Evolutionary conservation across 2,113 vertebrate species (phyloP).

Genomic region (Chloropsis hardwickii): DNA sequence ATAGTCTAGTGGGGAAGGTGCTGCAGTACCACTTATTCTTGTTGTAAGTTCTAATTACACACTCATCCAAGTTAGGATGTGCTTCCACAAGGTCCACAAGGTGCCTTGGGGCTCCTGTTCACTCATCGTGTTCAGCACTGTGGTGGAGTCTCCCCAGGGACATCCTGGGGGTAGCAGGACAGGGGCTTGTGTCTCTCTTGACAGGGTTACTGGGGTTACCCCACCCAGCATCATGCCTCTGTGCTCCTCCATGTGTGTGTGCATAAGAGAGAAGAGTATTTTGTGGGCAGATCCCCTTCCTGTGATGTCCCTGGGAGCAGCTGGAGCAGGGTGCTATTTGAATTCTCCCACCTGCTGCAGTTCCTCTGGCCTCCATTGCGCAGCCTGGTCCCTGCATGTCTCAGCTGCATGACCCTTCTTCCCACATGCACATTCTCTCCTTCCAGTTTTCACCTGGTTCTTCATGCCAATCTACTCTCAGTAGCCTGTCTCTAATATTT

Average conservation of each 20-base stretch:
- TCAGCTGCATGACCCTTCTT: background rate
- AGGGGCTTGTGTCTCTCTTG: background rate
- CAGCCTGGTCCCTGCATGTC: background rate
- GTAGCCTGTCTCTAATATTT: background rate
- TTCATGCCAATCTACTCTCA: background rate
- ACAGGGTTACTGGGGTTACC: background rate
- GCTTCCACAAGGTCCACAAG: background rate
- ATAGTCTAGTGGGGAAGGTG: background rate
- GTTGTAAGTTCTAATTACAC: background rate
- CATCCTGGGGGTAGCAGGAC: too few relatives aligned
- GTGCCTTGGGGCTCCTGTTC: background rate
- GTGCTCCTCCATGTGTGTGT: rapidly evolving
- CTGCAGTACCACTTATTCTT: background rate
- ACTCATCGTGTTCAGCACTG: background rate
- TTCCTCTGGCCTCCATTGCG: background rate
- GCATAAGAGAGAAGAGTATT: background rate
- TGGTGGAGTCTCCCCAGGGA: background rate
- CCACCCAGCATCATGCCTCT: background rate
- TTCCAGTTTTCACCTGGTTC: background rate
- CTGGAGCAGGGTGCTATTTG: background rate
- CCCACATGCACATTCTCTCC: background rate
- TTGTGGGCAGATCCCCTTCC: background rate
- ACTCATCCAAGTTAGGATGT: background rate
- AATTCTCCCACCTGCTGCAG: background rate
- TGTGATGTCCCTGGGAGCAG: rapidly evolving